phyloP scores from a whole-genome alignment of 2,113 vertebrate species.

The Corythornis cristatus region DNA sequence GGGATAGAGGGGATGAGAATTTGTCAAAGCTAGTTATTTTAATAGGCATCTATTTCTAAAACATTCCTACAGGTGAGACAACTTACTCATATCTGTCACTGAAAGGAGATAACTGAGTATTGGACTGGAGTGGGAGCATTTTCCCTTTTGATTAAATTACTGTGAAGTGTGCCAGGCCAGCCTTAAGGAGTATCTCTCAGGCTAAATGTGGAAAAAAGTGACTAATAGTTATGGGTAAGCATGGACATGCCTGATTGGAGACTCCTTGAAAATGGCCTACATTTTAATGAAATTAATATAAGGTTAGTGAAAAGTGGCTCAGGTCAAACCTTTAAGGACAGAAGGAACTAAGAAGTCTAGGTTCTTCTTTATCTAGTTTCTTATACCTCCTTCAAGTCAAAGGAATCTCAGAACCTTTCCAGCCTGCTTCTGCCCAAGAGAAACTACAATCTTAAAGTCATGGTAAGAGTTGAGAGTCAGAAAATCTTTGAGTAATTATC shows the following conservation, averaged over 20 bases:
- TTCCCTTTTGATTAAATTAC: background rate
- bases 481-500: background rate
- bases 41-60: background rate
- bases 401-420: background rate
- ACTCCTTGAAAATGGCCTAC: background rate
- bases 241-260: background rate
- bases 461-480: background rate
- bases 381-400: background rate
- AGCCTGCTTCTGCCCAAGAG: background rate
- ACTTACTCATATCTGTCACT: background rate
- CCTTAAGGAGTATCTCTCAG: background rate
- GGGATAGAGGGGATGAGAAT: background rate
- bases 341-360: background rate
- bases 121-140: background rate
- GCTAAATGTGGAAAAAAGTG: background rate
- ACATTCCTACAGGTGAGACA: background rate
- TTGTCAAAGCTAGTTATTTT: background rate
- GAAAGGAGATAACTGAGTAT: slow-evolving; percentile 19
- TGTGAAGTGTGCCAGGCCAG: background rate
- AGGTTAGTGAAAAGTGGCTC: background rate
- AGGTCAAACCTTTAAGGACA: background rate
- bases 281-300: background rate
- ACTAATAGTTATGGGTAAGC: background rate
- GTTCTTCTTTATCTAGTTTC: background rate
- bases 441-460: background rate